Base-by-base conservation (phyloP, 2,797 vertebrate species). In the Semotilus atromaculatus region DNA sequence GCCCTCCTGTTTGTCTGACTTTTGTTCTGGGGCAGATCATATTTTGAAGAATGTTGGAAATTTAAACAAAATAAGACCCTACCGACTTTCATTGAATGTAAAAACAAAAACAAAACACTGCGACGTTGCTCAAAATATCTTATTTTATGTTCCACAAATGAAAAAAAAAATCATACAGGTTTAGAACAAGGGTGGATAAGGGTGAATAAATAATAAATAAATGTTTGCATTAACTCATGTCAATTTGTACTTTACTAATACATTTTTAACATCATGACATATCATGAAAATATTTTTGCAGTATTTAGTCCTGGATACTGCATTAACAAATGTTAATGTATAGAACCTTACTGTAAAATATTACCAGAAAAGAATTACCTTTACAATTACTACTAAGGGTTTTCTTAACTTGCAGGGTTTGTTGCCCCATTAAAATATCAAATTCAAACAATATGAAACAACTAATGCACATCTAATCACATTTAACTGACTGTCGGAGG, bases 401-500 rank as follows among this genome's bases (percentile, higher is more conserved):
- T 80, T 60, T 26, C 13, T 60, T 45, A n/a, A 67, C n/a, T 67
- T 55, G 21, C 23, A 31, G 7, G 11, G 67, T 74, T 48, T 48
- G 10, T 18, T 34, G 62, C 6, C 36, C 19, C 14, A n/a, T 80
- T 48, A 2, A 80, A 53, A 72, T 72, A 34, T 51, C 9, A 18
- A 31, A 21, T 51, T 64, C n/a, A 38, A 55, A 43, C n/a, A 23
- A 73, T 23, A 40, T 5, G 10, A 45, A 60, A 62, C 64, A 21
- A 38, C 23, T 62, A 64, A 45, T 45, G 55, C 70, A 73, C 53
- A 64, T 82, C 40, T 64, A 73, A 74, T 83, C 81, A 74, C 71
- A 8, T 80, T 80, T 67, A 66, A 79, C 40, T 5, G 38, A 43
- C 36, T 48, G 40, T 45, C 40, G 34, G 38, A 80, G 40, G 77